A percentile compares a stretch with the other conserved stretches of the same genome.
phyloP scores from a whole-genome alignment of 2,797 vertebrate genomes.

The Threskiornis aethiopicus region DNA sequence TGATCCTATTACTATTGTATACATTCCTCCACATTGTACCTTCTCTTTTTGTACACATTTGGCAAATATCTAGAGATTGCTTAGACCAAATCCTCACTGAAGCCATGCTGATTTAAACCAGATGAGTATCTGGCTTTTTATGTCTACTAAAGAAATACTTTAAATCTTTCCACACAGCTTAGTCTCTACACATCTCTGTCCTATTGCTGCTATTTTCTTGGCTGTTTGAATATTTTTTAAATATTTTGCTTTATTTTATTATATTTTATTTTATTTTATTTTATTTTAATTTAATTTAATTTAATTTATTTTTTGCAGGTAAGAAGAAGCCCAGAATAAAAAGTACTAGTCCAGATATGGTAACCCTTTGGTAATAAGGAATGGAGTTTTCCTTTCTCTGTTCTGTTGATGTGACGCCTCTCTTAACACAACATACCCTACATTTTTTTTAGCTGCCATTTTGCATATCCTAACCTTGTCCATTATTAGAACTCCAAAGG shows the following conservation, averaged over 20 bases:
- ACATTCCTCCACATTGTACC: neutral
- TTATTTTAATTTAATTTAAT: neutral
- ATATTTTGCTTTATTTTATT: neutral
- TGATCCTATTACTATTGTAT: neutral
- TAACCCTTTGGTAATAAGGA: neutral
- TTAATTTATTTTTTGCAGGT: neutral
- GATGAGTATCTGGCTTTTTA: neutral
- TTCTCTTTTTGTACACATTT: neutral
- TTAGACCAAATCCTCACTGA: neutral
- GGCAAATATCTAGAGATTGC: neutral
- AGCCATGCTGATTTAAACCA: conserved; percentile 11
- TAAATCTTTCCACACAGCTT: neutral
- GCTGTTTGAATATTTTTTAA: neutral
- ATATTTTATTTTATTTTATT: neutral
- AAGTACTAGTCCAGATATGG: neutral
- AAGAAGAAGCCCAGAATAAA: neutral
- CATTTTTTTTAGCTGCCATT: neutral
- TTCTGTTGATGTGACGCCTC: neutral
- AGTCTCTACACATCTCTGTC: neutral
- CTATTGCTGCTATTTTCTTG: neutral
- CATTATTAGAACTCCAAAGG: neutral
- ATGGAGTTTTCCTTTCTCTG: neutral
- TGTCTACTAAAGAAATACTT: neutral
- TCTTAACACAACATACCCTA: neutral
- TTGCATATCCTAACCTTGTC: neutral